phyloP scores from a whole-genome alignment of 2,888 invertebrate species.

The Leptothorax acervorum region DNA sequence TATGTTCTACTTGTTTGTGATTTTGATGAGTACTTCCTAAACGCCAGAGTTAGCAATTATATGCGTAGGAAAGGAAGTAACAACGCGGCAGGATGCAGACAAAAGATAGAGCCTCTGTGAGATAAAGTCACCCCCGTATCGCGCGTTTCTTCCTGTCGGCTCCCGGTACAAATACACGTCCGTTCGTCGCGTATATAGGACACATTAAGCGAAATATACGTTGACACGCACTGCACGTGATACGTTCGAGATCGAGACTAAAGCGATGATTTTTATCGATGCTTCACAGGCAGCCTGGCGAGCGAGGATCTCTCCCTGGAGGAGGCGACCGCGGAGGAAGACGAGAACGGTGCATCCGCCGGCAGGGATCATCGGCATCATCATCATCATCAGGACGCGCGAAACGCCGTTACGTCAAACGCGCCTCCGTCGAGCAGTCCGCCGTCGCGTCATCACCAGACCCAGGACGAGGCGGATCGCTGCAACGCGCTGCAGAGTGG shows the following conservation, averaged over 20 bases:
- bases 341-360: constrained; percentile 81
- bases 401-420: constrained; percentile 68
- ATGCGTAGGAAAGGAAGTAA: constrained; percentile 78
- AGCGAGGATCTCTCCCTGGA: constrained; percentile 93
- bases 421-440: constrained; percentile 78
- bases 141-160: constrained; percentile 78
- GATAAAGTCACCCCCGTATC: constrained; percentile 79
- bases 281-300: constrained; percentile 91
- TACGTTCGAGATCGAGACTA: constrained; percentile 40
- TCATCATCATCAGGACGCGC: constrained; percentile 81
- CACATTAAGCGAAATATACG: background rate
- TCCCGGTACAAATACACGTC: constrained; percentile 44
- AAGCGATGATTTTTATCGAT: constrained; percentile 76
- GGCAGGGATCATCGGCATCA: constrained; percentile 85
- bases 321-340: constrained; percentile 86
- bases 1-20: background rate
- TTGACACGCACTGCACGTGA: background rate
- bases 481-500: constrained; percentile 83
- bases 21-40: constrained; percentile 8
- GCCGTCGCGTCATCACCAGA: constrained; percentile 78
- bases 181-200: constrained; percentile 4
- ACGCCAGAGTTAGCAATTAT: constrained; percentile 58
- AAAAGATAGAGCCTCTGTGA: constrained; percentile 76
- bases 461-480: constrained; percentile 81
- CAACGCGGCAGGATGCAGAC: constrained; percentile 80